Evolutionary conservation across 2,888 invertebrate species (phyloP).

Genomic region (Polyommatus icarus): DNA sequence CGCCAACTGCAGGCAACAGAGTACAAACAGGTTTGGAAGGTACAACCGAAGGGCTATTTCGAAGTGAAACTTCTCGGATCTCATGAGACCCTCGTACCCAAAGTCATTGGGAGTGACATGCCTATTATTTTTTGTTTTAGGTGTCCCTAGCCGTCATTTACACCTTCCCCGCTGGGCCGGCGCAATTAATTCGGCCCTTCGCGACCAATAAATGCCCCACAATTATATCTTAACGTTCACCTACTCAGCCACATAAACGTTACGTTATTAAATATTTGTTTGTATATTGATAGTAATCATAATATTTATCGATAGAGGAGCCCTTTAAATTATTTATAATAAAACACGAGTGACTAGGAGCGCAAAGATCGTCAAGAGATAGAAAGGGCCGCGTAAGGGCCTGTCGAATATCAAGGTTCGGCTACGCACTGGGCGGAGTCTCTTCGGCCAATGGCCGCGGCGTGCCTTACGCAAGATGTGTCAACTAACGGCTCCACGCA

Average conservation of each 20-base stretch:
- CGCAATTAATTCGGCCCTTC: constrained; percentile 31
- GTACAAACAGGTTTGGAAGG: constrained; percentile 21
- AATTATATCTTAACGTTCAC: constrained; percentile 11
- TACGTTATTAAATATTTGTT: constrained; percentile 32
- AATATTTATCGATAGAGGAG: constrained; percentile 53
- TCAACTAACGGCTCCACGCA: constrained; percentile 52
- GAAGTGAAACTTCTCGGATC: constrained; percentile 41
- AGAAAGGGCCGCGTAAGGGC: constrained; percentile 71
- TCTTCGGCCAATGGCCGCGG: constrained; percentile 63
- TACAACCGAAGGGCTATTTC: constrained; percentile 38
- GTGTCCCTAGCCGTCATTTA: constrained; percentile 53
- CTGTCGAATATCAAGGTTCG: constrained; percentile 69
- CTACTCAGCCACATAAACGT: background rate
- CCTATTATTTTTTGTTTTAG: constrained; percentile 75
- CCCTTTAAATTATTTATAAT: constrained; percentile 82
- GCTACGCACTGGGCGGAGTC: constrained; percentile 76
- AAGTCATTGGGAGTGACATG: constrained; percentile 82
- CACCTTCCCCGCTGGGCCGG: constrained; percentile 54
- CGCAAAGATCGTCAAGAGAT: constrained; percentile 64
- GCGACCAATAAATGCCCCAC: constrained; percentile 12
- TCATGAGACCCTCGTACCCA: constrained; percentile 70
- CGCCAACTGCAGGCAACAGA: background rate
- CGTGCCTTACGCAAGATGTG: constrained; percentile 66
- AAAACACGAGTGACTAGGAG: constrained; percentile 77
- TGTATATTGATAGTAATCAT: constrained; percentile 32